These are phyloP conservation scores for Lasiurus cinereus DNA, from an alignment of 2,113 vertebrate genomes.

Conservation along the genomic window DNA sequence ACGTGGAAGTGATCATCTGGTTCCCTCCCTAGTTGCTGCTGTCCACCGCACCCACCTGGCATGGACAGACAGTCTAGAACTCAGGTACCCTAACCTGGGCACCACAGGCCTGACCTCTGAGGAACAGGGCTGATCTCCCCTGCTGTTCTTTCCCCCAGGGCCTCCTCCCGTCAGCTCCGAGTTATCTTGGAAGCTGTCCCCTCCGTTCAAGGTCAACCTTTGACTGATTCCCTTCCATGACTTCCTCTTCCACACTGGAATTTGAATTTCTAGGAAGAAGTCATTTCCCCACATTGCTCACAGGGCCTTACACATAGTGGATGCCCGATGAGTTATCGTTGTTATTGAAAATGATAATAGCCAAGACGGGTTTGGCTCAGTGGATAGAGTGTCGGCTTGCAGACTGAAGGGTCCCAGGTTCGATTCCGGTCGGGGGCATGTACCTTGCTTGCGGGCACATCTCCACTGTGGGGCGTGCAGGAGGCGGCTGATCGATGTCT, in stretches of 20 bases:
- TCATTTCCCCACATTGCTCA: not conserved
- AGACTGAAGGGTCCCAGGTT: too few species aligned
- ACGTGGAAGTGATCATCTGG: rapidly evolving
- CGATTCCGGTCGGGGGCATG: too few species aligned
- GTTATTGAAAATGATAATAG: not conserved
- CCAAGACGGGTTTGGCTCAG: too few species aligned
- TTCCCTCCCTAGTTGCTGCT: not conserved
- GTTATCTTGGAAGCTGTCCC: not conserved
- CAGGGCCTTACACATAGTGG: not conserved
- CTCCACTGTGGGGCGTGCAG: too few species aligned
- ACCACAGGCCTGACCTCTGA: not conserved
- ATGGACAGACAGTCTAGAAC: not conserved
- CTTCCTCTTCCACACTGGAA: not conserved
- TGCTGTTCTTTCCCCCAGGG: rapidly evolving
- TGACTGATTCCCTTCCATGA: not conserved
- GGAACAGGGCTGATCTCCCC: rapidly evolving
- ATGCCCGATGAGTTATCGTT: not conserved
- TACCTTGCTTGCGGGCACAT: too few species aligned
- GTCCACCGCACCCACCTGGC: not conserved
- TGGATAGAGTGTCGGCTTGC: too few species aligned
- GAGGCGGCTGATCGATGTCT: too few species aligned
- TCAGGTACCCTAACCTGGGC: not conserved
- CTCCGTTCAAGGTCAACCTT: not conserved
- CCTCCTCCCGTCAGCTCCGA: not conserved
- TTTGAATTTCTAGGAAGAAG: conserved; percentile 1